Percentiles rank a stretch among this genome's conserved stretches.
Evolutionary conservation across 2,797 vertebrate species (phyloP).

Genomic region (Coranthus polyacanthus): DNA sequence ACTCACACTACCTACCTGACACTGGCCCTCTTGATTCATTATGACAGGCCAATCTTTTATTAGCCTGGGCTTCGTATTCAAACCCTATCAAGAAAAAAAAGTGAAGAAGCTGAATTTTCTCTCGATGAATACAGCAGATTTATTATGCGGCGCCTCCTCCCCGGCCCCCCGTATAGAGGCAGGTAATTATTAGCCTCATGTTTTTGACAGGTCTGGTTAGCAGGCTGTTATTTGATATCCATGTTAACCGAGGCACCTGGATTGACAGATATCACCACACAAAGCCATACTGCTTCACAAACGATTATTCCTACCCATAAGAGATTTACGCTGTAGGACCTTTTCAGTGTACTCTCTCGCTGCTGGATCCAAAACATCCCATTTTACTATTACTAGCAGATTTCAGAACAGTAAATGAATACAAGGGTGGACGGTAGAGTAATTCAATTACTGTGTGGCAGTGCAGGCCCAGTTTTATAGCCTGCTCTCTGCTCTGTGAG

Average conservation of each 20-base stretch:
- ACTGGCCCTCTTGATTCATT: constrained; percentile 86
- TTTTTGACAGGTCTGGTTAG: constrained; percentile 85
- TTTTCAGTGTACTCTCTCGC: constrained; percentile 11
- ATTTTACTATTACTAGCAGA: constrained; percentile 61
- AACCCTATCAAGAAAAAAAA: constrained; percentile 81
- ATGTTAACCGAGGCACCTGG: constrained; percentile 51
- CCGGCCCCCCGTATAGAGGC: constrained; percentile 64
- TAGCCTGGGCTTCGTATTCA: constrained; percentile 85
- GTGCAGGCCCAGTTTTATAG: constrained; percentile 77
- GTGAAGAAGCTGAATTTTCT: constrained; percentile 82
- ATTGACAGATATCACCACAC: constrained; percentile 65
- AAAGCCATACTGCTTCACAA: constrained; percentile 38
- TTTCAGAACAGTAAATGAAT: constrained; percentile 78
- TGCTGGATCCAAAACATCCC: constrained; percentile 32
- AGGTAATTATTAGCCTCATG: constrained; percentile 81
- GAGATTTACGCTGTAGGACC: constrained; percentile 20
- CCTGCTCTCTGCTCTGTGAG: constrained; percentile 73
- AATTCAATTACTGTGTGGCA: constrained; percentile 82
- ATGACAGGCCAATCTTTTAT: constrained; percentile 89
- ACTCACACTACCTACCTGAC: constrained; percentile 85
- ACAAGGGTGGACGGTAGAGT: constrained; percentile 67
- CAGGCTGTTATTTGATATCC: constrained; percentile 74
- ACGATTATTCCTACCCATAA: constrained; percentile 59
- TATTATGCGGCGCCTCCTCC: constrained; percentile 81
- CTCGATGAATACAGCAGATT: constrained; percentile 85